These are phyloP conservation scores for Mustelus asterias DNA, from an alignment of 2,113 vertebrate genomes.

Conservation along the genomic window DNA sequence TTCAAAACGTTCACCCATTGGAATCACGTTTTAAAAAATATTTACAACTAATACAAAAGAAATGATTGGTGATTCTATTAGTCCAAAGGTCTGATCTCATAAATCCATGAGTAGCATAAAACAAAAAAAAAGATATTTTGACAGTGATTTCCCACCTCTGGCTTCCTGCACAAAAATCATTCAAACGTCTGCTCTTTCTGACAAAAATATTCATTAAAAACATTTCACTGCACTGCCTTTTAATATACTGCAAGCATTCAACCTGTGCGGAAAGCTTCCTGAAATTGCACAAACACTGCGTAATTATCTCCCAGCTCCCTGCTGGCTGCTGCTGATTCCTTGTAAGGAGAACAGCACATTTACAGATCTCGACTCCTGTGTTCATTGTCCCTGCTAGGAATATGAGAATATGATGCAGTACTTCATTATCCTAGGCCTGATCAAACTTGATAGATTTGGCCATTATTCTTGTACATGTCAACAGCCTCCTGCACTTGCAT, in stretches of 20 bases:
- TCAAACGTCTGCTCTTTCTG: constrained; percentile 77
- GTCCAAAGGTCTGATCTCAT: constrained; percentile 39
- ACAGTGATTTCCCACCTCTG: constrained; percentile 67
- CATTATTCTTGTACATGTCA: constrained; percentile 84
- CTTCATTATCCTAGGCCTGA: constrained; percentile 85
- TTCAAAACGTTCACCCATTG: constrained; percentile 16
- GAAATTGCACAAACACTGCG: constrained; percentile 84
- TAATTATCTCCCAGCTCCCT: constrained; percentile 82
- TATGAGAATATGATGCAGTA: constrained; percentile 79
- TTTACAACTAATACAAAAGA: constrained; percentile 1
- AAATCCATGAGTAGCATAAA: constrained; percentile 59
- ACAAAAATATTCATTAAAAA: constrained; percentile 90
- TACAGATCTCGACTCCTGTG: constrained; percentile 72
- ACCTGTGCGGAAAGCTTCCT: constrained; percentile 73
- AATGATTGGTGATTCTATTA: constrained; percentile 8
- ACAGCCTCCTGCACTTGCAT: constrained; percentile 42
- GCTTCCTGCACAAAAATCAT: constrained; percentile 60
- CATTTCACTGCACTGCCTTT: constrained; percentile 79
- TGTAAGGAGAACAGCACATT: constrained; percentile 71
- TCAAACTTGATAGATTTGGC: constrained; percentile 89
- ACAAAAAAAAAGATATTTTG: constrained; percentile 74
- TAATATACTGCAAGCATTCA: constrained; percentile 74
- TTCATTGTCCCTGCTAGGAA: constrained; percentile 79
- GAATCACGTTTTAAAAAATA: not conserved
- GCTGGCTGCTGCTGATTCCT: constrained; percentile 82